phyloP scores from a whole-genome alignment of 2,797 vertebrate genomes.

The Phataginus tetradactyla region DNA sequence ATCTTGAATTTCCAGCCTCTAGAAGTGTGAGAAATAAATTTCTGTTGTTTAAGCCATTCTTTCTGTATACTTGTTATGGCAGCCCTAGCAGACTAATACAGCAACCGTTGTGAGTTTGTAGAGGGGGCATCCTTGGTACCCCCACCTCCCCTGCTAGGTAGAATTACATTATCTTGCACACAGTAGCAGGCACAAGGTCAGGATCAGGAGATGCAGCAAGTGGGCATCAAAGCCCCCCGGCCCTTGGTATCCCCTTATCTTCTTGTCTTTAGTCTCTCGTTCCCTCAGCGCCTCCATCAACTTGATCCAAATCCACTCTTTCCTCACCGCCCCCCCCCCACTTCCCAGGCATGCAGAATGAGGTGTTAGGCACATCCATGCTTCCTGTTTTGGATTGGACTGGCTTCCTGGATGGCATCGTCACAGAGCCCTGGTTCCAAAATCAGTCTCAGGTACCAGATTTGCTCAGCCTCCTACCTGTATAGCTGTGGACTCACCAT shows the following conservation, averaged over 20 bases:
- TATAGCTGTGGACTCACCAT: not conserved
- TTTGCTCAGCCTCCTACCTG: not conserved
- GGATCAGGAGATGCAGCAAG: not conserved
- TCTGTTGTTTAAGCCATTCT: not conserved
- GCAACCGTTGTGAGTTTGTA: not conserved
- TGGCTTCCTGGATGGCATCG: not conserved
- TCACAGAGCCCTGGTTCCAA: not conserved
- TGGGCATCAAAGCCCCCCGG: not conserved
- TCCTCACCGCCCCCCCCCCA: accelerated
- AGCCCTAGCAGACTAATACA: not conserved
- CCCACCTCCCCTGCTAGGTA: not conserved
- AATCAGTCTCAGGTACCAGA: not conserved
- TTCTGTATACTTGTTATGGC: not conserved
- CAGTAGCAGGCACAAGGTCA: not conserved
- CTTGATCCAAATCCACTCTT: not conserved
- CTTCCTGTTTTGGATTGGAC: not conserved
- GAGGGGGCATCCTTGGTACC: not conserved
- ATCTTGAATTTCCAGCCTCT: not conserved
- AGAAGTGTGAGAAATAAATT: not conserved
- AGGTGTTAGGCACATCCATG: not conserved
- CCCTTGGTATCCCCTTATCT: not conserved
- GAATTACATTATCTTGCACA: not conserved
- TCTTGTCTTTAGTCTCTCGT: not conserved
- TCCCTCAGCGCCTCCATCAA: not conserved
- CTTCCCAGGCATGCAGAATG: not conserved